These are phyloP conservation scores for Loxodonta africana DNA, from an alignment of 2,113 vertebrate species.

Conservation along the genomic window DNA sequence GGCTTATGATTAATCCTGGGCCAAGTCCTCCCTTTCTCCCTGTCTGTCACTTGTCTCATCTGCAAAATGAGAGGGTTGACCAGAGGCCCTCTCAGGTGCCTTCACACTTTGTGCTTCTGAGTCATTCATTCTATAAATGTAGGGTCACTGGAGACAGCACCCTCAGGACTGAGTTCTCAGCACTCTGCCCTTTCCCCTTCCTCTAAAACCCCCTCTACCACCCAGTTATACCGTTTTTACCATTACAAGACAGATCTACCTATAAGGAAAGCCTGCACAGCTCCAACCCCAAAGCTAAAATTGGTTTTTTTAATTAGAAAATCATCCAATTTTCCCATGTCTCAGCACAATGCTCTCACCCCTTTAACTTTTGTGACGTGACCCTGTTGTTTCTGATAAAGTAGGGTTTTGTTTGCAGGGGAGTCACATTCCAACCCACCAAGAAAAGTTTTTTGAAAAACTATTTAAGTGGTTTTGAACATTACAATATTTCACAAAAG, in stretches of 20 bases:
- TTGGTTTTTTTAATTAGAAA: background rate
- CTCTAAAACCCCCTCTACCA: background rate
- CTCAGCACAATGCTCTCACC: background rate
- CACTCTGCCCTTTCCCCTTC: background rate
- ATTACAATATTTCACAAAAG: background rate
- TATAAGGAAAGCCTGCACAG: background rate
- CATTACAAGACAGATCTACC: background rate
- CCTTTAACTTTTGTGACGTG: background rate
- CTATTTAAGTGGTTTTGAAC: constrained; percentile 34
- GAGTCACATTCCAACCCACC: background rate
- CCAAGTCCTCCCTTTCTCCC: background rate
- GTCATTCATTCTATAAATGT: background rate
- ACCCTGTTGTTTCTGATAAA: background rate
- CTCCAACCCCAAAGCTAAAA: background rate
- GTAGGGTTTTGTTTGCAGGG: background rate
- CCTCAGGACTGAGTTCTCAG: too few species aligned
- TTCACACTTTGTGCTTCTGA: background rate
- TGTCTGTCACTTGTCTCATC: background rate
- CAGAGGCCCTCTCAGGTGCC: background rate
- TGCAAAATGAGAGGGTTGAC: background rate
- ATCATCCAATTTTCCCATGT: background rate
- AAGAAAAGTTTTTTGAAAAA: constrained; percentile 16
- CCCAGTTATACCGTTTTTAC: background rate
- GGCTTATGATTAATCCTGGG: background rate
- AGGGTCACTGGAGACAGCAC: background rate